Conservation (phyloP, 2,797 vertebrate genomes). For the Labroides dimidiatus region DNA sequence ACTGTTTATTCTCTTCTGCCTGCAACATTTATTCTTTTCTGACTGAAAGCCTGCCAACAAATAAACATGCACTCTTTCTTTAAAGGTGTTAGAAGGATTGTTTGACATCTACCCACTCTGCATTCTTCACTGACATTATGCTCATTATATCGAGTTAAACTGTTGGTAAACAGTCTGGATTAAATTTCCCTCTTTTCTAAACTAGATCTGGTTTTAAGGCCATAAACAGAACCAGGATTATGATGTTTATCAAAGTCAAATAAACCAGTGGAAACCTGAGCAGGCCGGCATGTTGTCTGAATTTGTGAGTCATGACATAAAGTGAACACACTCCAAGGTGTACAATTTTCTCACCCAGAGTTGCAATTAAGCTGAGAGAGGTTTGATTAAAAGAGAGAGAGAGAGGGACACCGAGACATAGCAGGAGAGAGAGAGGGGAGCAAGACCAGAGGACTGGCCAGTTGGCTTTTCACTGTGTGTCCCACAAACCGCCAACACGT, state of each 20-base stretch:
- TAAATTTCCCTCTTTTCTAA: slow-evolving; percentile 9
- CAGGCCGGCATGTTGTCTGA: slow-evolving; percentile 36
- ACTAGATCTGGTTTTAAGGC: slow-evolving; percentile 13
- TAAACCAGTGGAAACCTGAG: slow-evolving; percentile 29
- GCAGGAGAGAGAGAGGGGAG: slow-evolving; percentile 3
- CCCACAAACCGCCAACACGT: slow-evolving; percentile 68
- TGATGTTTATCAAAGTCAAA: slow-evolving; percentile 45
- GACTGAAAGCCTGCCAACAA: neutral
- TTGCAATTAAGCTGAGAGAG: slow-evolving; percentile 60
- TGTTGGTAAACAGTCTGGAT: neutral
- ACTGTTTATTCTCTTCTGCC: neutral
- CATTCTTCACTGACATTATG: slow-evolving; percentile 11
- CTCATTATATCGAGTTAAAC: slow-evolving; percentile 1
- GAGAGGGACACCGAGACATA: neutral
- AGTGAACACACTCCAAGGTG: slow-evolving; percentile 45
- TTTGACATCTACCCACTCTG: neutral
- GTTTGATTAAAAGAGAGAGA: slow-evolving; percentile 28
- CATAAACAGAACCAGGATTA: slow-evolving; percentile 25
- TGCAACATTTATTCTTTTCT: neutral
- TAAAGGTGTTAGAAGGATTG: neutral
- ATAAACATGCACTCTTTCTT: neutral
- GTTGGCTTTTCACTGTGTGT: slow-evolving; percentile 53
- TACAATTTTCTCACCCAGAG: slow-evolving; percentile 65
- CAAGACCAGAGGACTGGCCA: neutral
- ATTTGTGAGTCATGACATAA: slow-evolving; percentile 52